Evolutionary conservation across 2,888 invertebrate species (phyloP), one percentile per base, ranked within the genome.

Genomic region (Drymonia ruficornis): DNA sequence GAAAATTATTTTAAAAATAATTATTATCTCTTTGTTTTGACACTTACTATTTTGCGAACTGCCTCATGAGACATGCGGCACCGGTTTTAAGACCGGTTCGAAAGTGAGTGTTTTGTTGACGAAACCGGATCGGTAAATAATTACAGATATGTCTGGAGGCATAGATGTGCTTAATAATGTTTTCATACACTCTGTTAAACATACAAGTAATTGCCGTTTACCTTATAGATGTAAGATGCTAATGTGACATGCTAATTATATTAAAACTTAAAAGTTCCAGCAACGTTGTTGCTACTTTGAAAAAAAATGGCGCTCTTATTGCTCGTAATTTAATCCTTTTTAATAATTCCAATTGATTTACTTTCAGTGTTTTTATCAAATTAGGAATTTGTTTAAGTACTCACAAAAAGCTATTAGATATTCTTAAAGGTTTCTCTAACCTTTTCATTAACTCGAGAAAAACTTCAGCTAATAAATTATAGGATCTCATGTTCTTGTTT

Each of bases 61-160:
- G 59, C 49, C 61, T 58, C 46, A 60, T 59, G 48, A 62, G 60
- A 59, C 63, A 67, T 72, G 61, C 63, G 61, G 68, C 71, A 65
- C 68, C 70, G 59, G 74, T 73, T 77, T 71, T 67, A 56, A 72
- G 83, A 89, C 87, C 86, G 87, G 88, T 89, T 88, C 70, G 89
- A 89, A 90, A 89, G 88, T 84, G 78, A 82, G 80, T 76, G 83
- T 82, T 84, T 86, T 84, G 83, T 83, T 82, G 72, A 78, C 74
- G 78, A 78, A 86, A 87, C 86, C 86, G 83, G 85, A 84, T 81
- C 78, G 67, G 68, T 72, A 74, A 80, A 81, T 81, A 80, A 82
- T 83, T 73, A 70, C 62, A 63, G 67, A 72, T 65, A 65, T 71
- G 65, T n/a, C 64, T 69, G 51, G 53, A 56, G 51, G 52, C 58